phyloP scores from a whole-genome alignment of 2,113 vertebrate species.

The Cynopterus brachyotis region DNA sequence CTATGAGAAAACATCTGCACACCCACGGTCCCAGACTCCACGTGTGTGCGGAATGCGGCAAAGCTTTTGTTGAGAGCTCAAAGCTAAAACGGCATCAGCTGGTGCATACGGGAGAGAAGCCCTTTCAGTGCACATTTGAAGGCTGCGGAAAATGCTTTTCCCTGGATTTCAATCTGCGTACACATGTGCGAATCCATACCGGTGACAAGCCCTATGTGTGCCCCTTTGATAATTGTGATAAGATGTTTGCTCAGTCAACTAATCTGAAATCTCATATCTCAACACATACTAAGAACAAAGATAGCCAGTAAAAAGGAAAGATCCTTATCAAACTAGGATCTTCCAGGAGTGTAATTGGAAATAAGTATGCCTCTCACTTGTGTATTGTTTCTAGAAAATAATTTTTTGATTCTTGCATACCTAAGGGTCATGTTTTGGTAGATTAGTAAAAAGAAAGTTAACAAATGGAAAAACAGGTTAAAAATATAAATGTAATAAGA shows the following conservation, averaged over 20 bases:
- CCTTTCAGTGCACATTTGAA: slow-evolving; percentile 97
- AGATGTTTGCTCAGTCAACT: slow-evolving; percentile 96
- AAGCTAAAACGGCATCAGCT: slow-evolving; percentile 97
- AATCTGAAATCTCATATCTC: slow-evolving; percentile 98
- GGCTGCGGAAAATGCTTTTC: slow-evolving; percentile 97
- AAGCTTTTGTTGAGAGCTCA: slow-evolving; percentile 95
- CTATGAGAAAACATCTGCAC: slow-evolving; percentile 96
- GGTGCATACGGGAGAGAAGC: slow-evolving; percentile 97
- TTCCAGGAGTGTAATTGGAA: slow-evolving; percentile 83
- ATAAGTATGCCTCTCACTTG: slow-evolving; percentile 85
- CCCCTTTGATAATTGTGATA: slow-evolving; percentile 93
- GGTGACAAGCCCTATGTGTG: slow-evolving; percentile 96
- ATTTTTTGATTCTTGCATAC: slow-evolving; percentile 71
- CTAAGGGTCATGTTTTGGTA: slow-evolving; percentile 87
- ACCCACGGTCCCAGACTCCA: slow-evolving; percentile 94
- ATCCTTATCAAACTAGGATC: slow-evolving; percentile 78
- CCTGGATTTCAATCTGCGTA: slow-evolving; percentile 98
- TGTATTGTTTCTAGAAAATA: slow-evolving; percentile 90
- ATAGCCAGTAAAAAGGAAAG: slow-evolving; percentile 87
- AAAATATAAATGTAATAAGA: slow-evolving; percentile 76
- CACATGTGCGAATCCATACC: slow-evolving; percentile 97
- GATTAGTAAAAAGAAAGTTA: slow-evolving; percentile 73
- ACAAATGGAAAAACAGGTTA: slow-evolving; percentile 55
- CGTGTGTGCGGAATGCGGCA: slow-evolving; percentile 95
- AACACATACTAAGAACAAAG: slow-evolving; percentile 95